Conservation (phyloP, 1,140 invertebrate genomes). For the Choristoneura fumiferana region DNA sequence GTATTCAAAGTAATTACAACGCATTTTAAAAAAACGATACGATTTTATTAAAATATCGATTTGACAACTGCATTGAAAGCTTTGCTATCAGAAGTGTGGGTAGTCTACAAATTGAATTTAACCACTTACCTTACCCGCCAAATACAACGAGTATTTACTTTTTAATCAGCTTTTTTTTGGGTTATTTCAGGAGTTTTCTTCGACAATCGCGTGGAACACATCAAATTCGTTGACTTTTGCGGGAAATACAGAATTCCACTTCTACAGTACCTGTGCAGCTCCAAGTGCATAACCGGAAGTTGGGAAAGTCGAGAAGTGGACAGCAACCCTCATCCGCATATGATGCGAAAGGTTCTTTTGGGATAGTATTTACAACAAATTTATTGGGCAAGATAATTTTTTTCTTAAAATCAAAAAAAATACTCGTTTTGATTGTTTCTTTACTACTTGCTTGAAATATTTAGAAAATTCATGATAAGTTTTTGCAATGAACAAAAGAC, state of each 20-base stretch:
- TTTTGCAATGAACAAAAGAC: too few relatives aligned
- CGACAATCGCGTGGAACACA: slow-evolving; percentile 96
- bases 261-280: slow-evolving; percentile 97
- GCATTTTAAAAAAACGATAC: too few relatives aligned
- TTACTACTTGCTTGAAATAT: too few relatives aligned
- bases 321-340: slow-evolving; percentile 68
- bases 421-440: too few relatives aligned
- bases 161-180: background rate
- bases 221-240: slow-evolving; percentile 99
- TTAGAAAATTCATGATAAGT: too few relatives aligned
- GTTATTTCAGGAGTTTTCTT: slow-evolving; percentile 94
- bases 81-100: too few relatives aligned
- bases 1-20: too few relatives aligned
- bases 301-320: slow-evolving; percentile 80
- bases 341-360: slow-evolving; percentile 89
- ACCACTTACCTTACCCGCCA: too few relatives aligned
- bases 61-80: too few relatives aligned
- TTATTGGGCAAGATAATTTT: background rate
- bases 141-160: background rate
- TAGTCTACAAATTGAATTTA: too few relatives aligned
- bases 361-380: slow-evolving; percentile 53
- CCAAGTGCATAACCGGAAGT: slow-evolving; percentile 88
- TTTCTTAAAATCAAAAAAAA: background rate
- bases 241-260: slow-evolving; percentile 98
- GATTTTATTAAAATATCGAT: too few relatives aligned